Evolutionary conservation across 2,888 invertebrate genomes (phyloP).

Genomic region (Diabrotica balteata): DNA sequence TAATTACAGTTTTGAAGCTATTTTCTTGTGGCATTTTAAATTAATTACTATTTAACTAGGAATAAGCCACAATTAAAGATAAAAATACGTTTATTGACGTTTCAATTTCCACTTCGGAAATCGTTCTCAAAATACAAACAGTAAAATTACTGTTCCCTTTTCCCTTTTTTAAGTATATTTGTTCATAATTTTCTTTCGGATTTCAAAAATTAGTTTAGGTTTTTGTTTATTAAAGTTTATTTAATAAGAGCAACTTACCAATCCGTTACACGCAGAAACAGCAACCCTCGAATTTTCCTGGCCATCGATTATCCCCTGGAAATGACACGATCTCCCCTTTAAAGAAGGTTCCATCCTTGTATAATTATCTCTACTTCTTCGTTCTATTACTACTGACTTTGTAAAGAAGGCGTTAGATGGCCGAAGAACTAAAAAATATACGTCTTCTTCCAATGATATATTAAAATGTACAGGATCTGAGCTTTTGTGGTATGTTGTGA

Average conservation of each 20-base stretch:
- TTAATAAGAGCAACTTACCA: slow-evolving; percentile 68
- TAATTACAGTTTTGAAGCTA: no score
- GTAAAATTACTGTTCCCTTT: no score
- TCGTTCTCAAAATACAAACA: no score
- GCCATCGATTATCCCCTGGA: slow-evolving; percentile 76
- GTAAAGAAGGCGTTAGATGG: slow-evolving; percentile 73
- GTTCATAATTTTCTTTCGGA: no score
- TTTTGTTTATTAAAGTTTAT: not conserved
- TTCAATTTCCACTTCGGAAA: no score
- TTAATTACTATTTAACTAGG: no score
- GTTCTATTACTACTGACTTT: slow-evolving; percentile 76
- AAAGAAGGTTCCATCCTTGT: slow-evolving; percentile 63
- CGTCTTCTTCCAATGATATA: slow-evolving; percentile 57
- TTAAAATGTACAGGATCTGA: slow-evolving; percentile 62
- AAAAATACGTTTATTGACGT: no score
- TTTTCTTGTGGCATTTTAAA: no score
- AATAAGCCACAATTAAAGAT: no score
- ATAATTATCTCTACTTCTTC: slow-evolving; percentile 65
- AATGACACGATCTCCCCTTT: slow-evolving; percentile 74
- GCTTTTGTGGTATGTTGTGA: slow-evolving; percentile 65
- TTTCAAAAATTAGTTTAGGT: no score
- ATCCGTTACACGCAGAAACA: slow-evolving; percentile 81
- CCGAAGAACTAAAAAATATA: slow-evolving; percentile 57
- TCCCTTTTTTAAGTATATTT: no score
- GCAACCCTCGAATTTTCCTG: slow-evolving; percentile 76